Base-by-base conservation (phyloP, 2,888 invertebrate species). In the Schrankia costaestrigalis region DNA sequence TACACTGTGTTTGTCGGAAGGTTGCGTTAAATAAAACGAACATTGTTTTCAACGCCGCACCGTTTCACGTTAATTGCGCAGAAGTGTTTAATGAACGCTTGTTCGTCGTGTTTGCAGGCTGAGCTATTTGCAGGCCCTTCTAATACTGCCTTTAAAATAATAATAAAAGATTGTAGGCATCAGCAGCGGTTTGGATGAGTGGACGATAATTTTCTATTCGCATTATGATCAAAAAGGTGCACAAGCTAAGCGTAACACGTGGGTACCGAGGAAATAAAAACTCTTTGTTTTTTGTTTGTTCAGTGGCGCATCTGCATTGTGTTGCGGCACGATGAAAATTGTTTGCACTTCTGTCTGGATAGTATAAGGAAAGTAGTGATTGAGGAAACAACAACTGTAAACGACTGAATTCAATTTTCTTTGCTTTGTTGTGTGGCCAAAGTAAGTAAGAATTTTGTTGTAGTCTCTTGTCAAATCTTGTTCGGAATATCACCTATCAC, bases 11-110 rank as follows among this genome's bases (percentile, higher is more conserved):
- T 52, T 44, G 41, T n/a, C n/a, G 9, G 24, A 12, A 19, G 22
- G 44, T 48, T 43, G 54, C 33, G 11, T 25, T 41, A 61, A 68
- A 71, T 71, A 69, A 74, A 73, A 66, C 66, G 66, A 54, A 60
- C 65, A 69, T 66, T 77, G 72, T 72, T 71, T 66, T 60, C 61
- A 66, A 54, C 66, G 57, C 45, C 59, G 50, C 53, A 50, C 62
- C 32, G 31, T 40, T 38, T 3, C 51, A 50, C 52, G 58, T 56
- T 64, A 65, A 67, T 66, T 66, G 66, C 47, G 60, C 59, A 66
- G 55, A 67, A 69, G 58, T 66, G 60, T 69, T 60, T 65, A 69
- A 63, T 59, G 57, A 50, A 73, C 66, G 71, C 67, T 71, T 72
- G 72, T 73, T 72, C 67, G 39, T 55, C 34, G 42, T 68, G 63